These are phyloP conservation scores for Hemicentrotus pulcherrimus DNA, from an alignment of 35 echinoderm and acorn worm genomes.

Conservation along the genomic window DNA sequence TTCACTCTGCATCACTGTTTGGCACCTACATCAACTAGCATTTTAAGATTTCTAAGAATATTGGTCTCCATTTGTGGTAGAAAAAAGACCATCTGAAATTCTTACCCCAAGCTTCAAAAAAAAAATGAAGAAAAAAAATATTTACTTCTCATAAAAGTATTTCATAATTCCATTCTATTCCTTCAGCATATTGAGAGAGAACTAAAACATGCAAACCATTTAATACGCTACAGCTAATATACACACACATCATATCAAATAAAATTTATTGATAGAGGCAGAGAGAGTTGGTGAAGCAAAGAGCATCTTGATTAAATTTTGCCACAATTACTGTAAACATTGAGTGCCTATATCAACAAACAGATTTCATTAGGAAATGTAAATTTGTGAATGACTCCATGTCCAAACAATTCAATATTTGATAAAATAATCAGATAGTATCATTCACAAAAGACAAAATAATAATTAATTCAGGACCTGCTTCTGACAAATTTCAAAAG, in stretches of 20 bases:
- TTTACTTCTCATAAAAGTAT: background rate
- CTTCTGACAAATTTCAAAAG: background rate
- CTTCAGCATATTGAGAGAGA: background rate
- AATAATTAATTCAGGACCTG: background rate
- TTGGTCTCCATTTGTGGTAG: background rate
- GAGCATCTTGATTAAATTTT: background rate
- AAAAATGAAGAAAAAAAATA: background rate
- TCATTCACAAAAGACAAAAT: background rate
- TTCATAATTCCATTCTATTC: background rate
- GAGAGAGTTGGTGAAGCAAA: background rate
- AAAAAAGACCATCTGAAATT: background rate
- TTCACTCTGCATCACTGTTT: no score
- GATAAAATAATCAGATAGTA: background rate
- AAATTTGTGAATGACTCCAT: background rate
- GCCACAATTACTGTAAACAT: background rate
- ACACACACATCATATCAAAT: background rate
- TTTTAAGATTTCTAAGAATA: no score
- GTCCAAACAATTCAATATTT: background rate
- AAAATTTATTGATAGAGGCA: background rate
- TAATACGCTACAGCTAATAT: background rate
- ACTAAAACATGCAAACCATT: slow-evolving; percentile 1
- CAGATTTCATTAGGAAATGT: background rate
- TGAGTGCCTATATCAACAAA: background rate
- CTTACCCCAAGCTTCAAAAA: background rate
- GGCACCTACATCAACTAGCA: no score